phyloP scores from a whole-genome alignment of 2,113 vertebrate genomes.

The Channa maculata region DNA sequence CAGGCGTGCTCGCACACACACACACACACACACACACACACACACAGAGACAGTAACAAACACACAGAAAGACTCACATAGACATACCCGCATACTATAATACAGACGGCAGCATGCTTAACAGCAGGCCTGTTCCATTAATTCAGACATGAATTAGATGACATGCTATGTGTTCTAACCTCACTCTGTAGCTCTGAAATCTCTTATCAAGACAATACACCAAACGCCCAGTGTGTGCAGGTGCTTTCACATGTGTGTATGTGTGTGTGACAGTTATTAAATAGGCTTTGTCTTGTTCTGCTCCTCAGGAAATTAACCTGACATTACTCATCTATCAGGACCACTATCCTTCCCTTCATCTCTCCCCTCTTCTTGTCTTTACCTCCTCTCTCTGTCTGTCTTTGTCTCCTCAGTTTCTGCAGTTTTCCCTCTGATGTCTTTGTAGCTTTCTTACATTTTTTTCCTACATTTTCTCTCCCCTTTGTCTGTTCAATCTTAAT shows the following conservation, averaged over 20 bases:
- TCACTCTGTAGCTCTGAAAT: conserved; percentile 47
- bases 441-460: background rate
- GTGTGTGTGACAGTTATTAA: conserved; percentile 65
- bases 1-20: background rate
- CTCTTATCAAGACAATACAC: conserved; percentile 52
- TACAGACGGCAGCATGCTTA: conserved; percentile 58
- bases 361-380: conserved; percentile 34
- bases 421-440: background rate
- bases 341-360: conserved; percentile 46
- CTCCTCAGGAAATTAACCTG: conserved; percentile 75
- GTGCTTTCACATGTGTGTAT: conserved; percentile 35
- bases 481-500: conserved; percentile 2
- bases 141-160: conserved; percentile 62
- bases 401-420: background rate
- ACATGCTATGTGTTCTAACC: conserved; percentile 64
- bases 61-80: background rate
- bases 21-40: background rate
- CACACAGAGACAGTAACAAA: background rate
- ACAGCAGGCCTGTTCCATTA: conserved; percentile 48
- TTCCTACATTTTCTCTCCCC: conserved; percentile 3
- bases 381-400: conserved; percentile 7
- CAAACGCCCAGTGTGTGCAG: conserved; percentile 35
- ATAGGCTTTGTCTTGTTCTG: conserved; percentile 70
- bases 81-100: conserved; percentile 3
- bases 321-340: conserved; percentile 74